phyloP scores from a whole-genome alignment of 1,140 invertebrate genomes.

The Bombus difficillimus region DNA sequence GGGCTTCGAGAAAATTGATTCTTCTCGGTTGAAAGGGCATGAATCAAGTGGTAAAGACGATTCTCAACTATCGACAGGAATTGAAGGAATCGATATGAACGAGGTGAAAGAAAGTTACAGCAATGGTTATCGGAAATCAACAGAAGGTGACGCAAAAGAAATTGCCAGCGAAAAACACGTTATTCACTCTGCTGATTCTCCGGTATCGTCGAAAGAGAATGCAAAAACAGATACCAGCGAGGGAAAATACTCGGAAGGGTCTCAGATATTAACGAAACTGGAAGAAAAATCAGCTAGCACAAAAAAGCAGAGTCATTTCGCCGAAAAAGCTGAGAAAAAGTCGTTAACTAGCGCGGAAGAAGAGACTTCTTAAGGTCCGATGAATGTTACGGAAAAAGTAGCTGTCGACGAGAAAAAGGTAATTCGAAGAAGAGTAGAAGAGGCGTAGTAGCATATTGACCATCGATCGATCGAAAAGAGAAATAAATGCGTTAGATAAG shows the following conservation, averaged over 20 bases:
- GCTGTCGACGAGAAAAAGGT: neutral
- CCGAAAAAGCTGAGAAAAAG: neutral
- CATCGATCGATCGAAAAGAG: neutral
- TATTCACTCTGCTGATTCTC: constrained; percentile 2
- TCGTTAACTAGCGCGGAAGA: neutral
- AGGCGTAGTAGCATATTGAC: neutral
- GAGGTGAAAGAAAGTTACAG: neutral
- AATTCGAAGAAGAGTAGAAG: neutral
- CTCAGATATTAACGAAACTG: neutral
- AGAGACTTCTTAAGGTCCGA: neutral
- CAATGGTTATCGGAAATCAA: neutral
- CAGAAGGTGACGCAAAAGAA: neutral
- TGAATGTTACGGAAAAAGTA: neutral
- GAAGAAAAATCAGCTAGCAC: neutral
- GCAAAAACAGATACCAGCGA: neutral
- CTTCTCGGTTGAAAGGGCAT: neutral
- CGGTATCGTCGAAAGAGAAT: neutral
- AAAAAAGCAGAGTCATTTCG: neutral
- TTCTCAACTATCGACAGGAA: neutral
- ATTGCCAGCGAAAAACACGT: neutral
- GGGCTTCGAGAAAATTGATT: constrained; percentile 5
- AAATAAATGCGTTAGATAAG: neutral
- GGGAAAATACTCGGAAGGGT: neutral
- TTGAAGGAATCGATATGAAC: neutral
- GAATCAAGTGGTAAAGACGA: neutral